Conservation (phyloP, 2,113 vertebrate genomes). For the Condylura cristata region DNA sequence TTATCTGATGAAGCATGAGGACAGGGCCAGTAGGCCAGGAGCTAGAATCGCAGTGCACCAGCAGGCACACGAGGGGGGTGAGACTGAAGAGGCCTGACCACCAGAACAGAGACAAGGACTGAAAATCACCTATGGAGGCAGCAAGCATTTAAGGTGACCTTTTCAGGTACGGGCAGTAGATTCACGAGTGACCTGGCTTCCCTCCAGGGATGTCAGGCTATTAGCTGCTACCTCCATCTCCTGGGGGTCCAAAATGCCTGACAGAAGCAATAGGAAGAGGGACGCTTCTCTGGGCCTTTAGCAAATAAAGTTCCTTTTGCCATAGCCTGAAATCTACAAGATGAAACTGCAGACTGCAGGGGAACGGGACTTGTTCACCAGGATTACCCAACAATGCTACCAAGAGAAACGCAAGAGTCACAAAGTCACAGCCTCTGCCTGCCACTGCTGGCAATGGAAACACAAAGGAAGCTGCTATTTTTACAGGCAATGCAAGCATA, state of each 20-base stretch:
- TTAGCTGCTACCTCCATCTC: background rate
- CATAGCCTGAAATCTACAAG: accelerated
- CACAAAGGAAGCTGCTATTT: too few relatives aligned
- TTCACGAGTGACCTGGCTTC: background rate
- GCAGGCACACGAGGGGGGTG: background rate
- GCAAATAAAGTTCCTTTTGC: background rate
- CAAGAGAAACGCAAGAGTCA: accelerated
- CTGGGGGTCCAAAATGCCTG: background rate
- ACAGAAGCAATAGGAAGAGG: background rate
- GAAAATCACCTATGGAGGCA: background rate
- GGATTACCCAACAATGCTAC: background rate
- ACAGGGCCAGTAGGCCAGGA: background rate
- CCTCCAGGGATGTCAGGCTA: background rate
- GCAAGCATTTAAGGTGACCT: background rate
- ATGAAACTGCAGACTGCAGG: background rate
- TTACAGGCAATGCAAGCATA: background rate
- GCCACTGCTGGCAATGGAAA: background rate
- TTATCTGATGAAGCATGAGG: background rate
- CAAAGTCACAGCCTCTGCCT: accelerated
- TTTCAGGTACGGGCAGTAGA: background rate
- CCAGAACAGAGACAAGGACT: accelerated
- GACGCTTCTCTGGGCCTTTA: background rate
- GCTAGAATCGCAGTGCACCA: background rate
- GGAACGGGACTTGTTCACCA: too few relatives aligned
- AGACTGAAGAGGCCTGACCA: background rate